Conservation (phyloP, 1,140 invertebrate genomes). For the Pararge aegeria region DNA sequence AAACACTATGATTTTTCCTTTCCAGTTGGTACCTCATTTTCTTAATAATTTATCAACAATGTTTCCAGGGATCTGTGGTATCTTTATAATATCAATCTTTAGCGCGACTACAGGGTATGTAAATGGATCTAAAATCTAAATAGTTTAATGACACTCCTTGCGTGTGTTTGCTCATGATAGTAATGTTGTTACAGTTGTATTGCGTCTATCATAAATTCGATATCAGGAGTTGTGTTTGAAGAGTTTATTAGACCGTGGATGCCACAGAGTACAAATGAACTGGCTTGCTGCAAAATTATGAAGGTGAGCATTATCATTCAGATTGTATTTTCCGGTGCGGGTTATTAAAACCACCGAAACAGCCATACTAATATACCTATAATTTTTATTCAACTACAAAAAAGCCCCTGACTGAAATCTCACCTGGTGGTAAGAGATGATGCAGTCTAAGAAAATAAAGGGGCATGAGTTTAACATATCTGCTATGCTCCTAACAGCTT, state of each 20-base stretch:
- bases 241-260: conserved; percentile 81
- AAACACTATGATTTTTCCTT: conserved; percentile 15
- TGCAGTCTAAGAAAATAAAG: no score
- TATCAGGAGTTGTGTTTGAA: conserved; percentile 82
- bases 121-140: conserved; percentile 7
- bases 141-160: conserved; percentile 22
- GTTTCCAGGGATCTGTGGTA: conserved; percentile 74
- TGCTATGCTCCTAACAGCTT: no score
- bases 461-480: no score
- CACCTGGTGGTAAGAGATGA: no score
- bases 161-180: conserved; percentile 23
- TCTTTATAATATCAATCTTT: conserved; percentile 71
- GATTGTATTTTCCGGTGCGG: no score
- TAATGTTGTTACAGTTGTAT: conserved; percentile 75
- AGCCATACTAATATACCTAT: no score
- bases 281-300: conserved; percentile 66
- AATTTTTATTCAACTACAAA: no score
- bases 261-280: conserved; percentile 62
- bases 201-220: conserved; percentile 81
- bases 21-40: conserved; percentile 67
- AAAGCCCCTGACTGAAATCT: no score
- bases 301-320: conserved; percentile 43
- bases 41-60: conserved; percentile 60
- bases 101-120: conserved; percentile 70
- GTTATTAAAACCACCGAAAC: no score